Evolutionary conservation across 2,113 vertebrate genomes (phyloP).

Genomic region (Apteryx mantelli): DNA sequence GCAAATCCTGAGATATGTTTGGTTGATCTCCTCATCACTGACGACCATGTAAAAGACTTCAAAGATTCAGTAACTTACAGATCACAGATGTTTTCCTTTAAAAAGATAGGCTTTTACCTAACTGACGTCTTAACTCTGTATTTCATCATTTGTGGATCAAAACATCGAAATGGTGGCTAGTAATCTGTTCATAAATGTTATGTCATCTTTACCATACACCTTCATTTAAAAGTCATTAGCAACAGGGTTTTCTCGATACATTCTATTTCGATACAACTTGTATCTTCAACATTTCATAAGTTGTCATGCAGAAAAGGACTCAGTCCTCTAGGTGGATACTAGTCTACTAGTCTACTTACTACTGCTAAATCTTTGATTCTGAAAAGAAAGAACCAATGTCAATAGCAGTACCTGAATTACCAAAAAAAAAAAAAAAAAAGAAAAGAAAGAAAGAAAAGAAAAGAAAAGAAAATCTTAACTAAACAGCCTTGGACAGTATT

Average conservation of each 20-base stretch:
- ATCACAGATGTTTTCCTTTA: background rate
- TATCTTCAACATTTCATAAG: background rate
- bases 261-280: background rate
- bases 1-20: background rate
- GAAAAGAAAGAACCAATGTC: background rate
- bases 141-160: background rate
- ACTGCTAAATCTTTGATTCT: background rate
- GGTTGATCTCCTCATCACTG: background rate
- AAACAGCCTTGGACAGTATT: background rate
- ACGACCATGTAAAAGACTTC: background rate
- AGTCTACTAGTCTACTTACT: too few species aligned
- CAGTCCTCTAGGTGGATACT: rapidly evolving
- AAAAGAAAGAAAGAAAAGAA: too few species aligned
- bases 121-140: background rate
- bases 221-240: background rate
- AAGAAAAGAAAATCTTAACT: background rate
- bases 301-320: background rate
- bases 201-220: background rate
- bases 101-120: background rate
- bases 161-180: background rate
- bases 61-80: background rate
- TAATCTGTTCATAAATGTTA: background rate
- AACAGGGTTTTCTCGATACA: background rate
- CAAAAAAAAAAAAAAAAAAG: background rate
- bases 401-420: background rate